Conservation (phyloP, 2,888 invertebrate genomes). For the Drosophila leonis region DNA sequence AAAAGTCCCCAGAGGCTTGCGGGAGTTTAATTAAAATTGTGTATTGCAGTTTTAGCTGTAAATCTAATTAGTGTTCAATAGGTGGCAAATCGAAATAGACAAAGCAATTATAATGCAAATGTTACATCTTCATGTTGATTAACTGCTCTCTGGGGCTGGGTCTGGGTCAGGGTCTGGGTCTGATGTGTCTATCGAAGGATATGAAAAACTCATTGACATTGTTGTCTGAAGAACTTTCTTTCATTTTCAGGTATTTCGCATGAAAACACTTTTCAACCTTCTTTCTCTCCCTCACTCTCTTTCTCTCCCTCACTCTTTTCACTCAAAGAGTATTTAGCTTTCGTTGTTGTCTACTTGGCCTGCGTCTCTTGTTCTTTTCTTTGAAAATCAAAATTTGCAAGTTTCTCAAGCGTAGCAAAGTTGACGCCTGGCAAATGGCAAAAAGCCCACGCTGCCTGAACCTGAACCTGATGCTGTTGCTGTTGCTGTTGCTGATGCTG, state of each 20-base stretch:
- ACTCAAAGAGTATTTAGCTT: not conserved
- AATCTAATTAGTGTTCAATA: conserved; percentile 42
- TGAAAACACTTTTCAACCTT: not conserved
- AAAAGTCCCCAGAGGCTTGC: conserved; percentile 25
- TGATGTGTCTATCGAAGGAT: not conserved
- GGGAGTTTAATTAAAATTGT: conserved; percentile 55
- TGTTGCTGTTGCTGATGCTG: not conserved
- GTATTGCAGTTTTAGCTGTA: conserved; percentile 18
- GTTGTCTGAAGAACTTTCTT: not conserved
- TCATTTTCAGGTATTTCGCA: conserved; percentile 4
- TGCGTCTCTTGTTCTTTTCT: not conserved
- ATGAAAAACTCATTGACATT: not conserved
- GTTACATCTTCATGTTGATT: conserved; percentile 1
- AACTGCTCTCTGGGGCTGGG: not conserved
- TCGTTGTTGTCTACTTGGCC: not conserved
- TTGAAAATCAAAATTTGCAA: conserved; percentile 23
- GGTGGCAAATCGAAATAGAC: conserved; percentile 15
- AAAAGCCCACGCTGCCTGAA: conserved; percentile 24
- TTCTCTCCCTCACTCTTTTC: not conserved
- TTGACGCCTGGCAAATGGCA: conserved; percentile 43
- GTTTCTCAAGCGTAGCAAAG: conserved; percentile 27
- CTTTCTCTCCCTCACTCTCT: not conserved
- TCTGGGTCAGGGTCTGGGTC: too few species aligned
- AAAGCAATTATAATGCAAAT: conserved; percentile 8
- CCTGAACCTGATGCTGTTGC: not conserved